Evolutionary conservation across 1,140 invertebrate genomes (phyloP).

Genomic region (Nilaparvata lugens): DNA sequence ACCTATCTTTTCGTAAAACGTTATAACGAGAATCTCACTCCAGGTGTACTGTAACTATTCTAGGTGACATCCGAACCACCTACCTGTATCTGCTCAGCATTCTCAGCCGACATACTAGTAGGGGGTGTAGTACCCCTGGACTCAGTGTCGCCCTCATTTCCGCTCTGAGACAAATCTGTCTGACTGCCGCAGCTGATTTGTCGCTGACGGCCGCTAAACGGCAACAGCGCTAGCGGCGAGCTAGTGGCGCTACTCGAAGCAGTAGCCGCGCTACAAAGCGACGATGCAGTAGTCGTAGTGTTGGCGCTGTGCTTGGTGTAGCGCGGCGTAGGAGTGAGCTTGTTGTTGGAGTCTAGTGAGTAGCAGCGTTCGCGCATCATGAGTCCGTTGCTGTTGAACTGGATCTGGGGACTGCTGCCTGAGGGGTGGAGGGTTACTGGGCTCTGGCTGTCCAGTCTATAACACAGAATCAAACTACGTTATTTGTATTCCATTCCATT

Average conservation of each 20-base stretch:
- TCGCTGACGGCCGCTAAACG: constrained; percentile 33
- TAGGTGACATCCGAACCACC: background rate
- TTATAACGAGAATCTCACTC: no score
- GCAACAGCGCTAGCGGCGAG: background rate
- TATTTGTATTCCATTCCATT: no score
- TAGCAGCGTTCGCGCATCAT: constrained; percentile 41
- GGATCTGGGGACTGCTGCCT: constrained; percentile 44
- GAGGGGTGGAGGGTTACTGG: background rate
- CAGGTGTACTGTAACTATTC: no score
- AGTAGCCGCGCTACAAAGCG: background rate
- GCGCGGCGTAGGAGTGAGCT: no score
- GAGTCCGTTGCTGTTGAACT: constrained; percentile 22
- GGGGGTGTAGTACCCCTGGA: constrained; percentile 10
- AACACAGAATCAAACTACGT: background rate
- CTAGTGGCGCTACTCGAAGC: no score
- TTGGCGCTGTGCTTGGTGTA: background rate
- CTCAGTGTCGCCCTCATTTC: background rate
- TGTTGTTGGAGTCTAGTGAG: constrained; percentile 40
- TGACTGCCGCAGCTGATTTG: constrained; percentile 61
- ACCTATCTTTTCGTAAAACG: no score
- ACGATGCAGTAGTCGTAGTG: background rate
- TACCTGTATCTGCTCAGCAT: constrained; percentile 14
- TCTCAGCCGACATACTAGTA: background rate
- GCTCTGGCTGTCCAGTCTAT: background rate
- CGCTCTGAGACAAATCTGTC: constrained; percentile 38